These are phyloP conservation scores for Piaya cayana DNA, from an alignment of 2,113 vertebrate genomes.

Conservation along the genomic window DNA sequence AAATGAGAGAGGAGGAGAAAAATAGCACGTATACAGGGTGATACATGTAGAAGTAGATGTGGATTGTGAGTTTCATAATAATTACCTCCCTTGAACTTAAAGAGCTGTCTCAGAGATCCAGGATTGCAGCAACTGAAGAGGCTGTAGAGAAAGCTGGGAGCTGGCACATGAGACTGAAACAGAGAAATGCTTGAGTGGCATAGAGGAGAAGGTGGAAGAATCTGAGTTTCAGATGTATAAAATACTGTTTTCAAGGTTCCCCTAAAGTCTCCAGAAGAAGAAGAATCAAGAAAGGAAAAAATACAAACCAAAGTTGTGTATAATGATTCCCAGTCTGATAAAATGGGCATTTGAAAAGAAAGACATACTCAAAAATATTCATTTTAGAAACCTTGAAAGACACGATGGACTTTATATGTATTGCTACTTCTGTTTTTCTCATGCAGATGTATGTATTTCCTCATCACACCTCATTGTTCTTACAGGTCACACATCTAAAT, in stretches of 20 bases:
- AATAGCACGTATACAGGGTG: not conserved
- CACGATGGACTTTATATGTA: not conserved
- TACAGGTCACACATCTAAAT: not conserved
- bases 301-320: too few relatives aligned
- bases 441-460: not conserved
- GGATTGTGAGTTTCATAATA: not conserved
- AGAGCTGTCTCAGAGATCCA: constrained; percentile 56
- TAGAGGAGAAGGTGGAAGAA: constrained; percentile 66
- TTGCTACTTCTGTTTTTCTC: not conserved
- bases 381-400: not conserved
- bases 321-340: not conserved
- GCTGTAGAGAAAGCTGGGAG: constrained; percentile 42
- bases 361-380: not conserved
- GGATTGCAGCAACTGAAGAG: constrained; percentile 62
- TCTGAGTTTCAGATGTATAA: constrained; percentile 72
- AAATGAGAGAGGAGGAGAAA: not conserved
- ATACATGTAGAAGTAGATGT: not conserved
- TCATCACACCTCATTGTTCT: not conserved
- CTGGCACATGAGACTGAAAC: constrained; percentile 67
- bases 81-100: not conserved
- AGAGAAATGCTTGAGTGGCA: constrained; percentile 61
- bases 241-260: constrained; percentile 47
- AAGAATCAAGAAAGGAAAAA: too few relatives aligned
- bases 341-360: not conserved
- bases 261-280: not conserved